A percentile compares a stretch with the other conserved stretches of the same genome.
Conservation (phyloP, 1,140 invertebrate species). For the Oncopodura yosiiana region DNA sequence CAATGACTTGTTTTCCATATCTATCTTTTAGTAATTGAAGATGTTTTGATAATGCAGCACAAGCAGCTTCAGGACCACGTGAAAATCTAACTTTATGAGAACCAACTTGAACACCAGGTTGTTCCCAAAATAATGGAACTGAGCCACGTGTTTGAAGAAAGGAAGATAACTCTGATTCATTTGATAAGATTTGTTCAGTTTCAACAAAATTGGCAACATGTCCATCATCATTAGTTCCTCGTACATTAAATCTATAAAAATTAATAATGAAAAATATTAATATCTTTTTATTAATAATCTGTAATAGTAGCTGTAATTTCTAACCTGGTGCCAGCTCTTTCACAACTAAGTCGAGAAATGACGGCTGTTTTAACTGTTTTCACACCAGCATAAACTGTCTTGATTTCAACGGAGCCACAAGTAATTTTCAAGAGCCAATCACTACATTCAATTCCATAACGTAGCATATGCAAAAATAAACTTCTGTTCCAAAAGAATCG, state of each 20-base stretch:
- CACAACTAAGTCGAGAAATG: slow-evolving; percentile 90
- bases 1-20: slow-evolving; percentile 82
- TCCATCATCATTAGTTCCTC: slow-evolving; percentile 97
- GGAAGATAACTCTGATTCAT: slow-evolving; percentile 76
- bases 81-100: slow-evolving; percentile 98
- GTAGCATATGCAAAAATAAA: slow-evolving; percentile 79
- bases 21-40: slow-evolving; percentile 72
- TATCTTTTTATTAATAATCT: not conserved
- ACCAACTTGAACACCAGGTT: slow-evolving; percentile 97
- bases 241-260: slow-evolving; percentile 71
- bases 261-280: not conserved
- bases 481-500: slow-evolving; percentile 95
- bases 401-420: slow-evolving; percentile 91
- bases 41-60: slow-evolving; percentile 85
- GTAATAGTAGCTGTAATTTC: slow-evolving; percentile 1
- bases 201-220: slow-evolving; percentile 99
- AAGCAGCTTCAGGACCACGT: slow-evolving; percentile 81
- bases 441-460: slow-evolving; percentile 76
- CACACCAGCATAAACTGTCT: slow-evolving; percentile 88
- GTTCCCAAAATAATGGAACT: slow-evolving; percentile 97
- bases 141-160: slow-evolving; percentile 87
- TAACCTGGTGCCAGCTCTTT: slow-evolving; percentile 81
- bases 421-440: slow-evolving; percentile 86
- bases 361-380: slow-evolving; percentile 85
- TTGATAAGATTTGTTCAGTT: slow-evolving; percentile 90